Evolutionary conservation across 2,113 vertebrate species (phyloP), one percentile per base, ranked within the genome.

Genomic region (Oryzias melastigma): DNA sequence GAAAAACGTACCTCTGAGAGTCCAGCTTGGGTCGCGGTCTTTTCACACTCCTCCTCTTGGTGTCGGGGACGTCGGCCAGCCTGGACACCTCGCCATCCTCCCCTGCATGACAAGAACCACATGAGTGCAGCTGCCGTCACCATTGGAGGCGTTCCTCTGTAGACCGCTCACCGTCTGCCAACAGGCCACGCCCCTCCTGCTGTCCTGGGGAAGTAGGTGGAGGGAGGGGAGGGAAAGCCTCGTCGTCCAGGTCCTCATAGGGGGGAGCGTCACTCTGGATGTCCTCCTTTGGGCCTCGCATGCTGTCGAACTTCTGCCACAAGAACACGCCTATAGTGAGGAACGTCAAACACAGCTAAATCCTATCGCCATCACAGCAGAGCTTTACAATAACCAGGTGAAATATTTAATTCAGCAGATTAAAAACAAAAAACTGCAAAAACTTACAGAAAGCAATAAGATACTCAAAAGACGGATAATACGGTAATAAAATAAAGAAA

Each of bases 11-110:
- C 83, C 80, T 78, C 1, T 81, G 62, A 50, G 96, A 95, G 86
- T 99, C 95, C 59, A 99, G 88, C 74, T 91, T 98, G 43, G 95
- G 96, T 50, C 92, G 90, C 0, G 94, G 93, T 65, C 93, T 93
- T 87, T 88, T 98, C 40, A 94, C 85, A 3, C 68, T 75, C 86
- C 85, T 94, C 67, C 85, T 92, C 51, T 88, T 85, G 52, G 88
- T 82, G 16, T 76, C 76, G 40, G 93, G 92, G 57, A 94, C 88
- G 46, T 94, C 94, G 4, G 78, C 90, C 56, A 90, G 55, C 68
- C 91, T 90, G 2, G 94, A 91, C 22, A 83, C 55, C 14, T 92
- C 88, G 7, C 80, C 92, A 5, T 90, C 92, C 10, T 87, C 90
- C 6, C 47, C 89, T 90, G 65, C 19, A 56, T 27, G 0, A 16